Percentiles rank a stretch among this genome's conserved stretches.
Conservation (phyloP, 64 coral and sea anemone species). For the Montipora efflorescens region DNA sequence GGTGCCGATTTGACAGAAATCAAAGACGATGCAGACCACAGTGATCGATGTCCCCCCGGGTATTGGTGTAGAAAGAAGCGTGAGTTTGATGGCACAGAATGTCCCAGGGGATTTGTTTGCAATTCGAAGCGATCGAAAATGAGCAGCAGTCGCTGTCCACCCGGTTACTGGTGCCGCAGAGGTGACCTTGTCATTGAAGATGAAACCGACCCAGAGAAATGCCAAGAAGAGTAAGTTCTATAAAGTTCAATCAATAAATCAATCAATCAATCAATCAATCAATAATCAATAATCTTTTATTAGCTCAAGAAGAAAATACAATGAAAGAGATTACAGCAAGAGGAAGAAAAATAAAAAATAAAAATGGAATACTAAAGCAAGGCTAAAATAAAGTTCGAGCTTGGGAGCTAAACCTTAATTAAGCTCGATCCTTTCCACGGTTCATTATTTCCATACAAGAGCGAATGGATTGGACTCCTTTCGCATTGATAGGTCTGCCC, state of each 20-base stretch:
- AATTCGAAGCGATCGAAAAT: slow-evolving; percentile 25
- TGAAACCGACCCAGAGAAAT: slow-evolving; percentile 55
- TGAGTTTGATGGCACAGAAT: slow-evolving; percentile 25
- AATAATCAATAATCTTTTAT: too few species aligned
- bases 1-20: background rate
- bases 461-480: too few species aligned
- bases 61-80: slow-evolving; percentile 87
- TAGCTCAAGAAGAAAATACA: too few species aligned
- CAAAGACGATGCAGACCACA: background rate
- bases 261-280: too few species aligned
- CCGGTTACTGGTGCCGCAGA: slow-evolving; percentile 81
- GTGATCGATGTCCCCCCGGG: slow-evolving; percentile 30
- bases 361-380: too few species aligned
- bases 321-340: too few species aligned
- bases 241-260: background rate
- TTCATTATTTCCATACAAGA: too few species aligned
- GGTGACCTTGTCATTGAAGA: slow-evolving; percentile 56
- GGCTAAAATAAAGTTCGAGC: too few species aligned
- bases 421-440: too few species aligned
- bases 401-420: too few species aligned
- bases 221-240: background rate
- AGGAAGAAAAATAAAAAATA: too few species aligned
- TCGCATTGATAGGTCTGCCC: too few species aligned
- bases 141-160: slow-evolving; percentile 10
- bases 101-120: slow-evolving; percentile 60